phyloP scores from a whole-genome alignment of 2,113 vertebrate species.

The Seriola quinqueradiata region DNA sequence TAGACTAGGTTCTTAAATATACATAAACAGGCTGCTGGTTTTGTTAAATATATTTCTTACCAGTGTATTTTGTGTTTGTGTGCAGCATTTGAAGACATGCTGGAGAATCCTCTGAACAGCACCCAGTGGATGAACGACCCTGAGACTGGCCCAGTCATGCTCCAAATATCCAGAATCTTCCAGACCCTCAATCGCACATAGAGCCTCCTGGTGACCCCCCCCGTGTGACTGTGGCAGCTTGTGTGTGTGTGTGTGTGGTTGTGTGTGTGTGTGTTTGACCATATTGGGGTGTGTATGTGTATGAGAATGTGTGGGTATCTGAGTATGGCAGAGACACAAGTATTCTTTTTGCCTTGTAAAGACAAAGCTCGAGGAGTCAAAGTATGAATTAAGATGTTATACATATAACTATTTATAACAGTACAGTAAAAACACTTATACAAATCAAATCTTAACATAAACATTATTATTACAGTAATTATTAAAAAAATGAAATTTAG shows the following conservation, averaged over 20 bases:
- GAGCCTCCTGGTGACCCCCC: conserved; percentile 64
- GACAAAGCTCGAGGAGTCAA: conserved; percentile 63
- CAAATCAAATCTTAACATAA: conserved; percentile 77
- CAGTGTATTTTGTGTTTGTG: conserved; percentile 28
- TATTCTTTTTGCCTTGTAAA: conserved; percentile 77
- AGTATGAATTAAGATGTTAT: conserved; percentile 73
- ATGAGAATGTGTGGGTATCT: conserved; percentile 45
- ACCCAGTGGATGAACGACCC: conserved; percentile 99
- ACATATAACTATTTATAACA: conserved; percentile 85
- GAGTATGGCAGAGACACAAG: conserved; percentile 56
- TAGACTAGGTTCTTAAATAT: too few species aligned
- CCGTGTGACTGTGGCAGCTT: conserved; percentile 70
- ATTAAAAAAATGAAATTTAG: conserved; percentile 72
- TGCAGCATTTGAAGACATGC: conserved; percentile 93
- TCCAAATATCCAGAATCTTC: conserved; percentile 99
- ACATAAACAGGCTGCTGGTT: neutral
- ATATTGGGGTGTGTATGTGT: conserved; percentile 54
- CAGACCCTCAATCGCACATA: conserved; percentile 98
- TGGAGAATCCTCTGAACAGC: conserved; percentile 98
- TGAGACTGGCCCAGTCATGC: conserved; percentile 97
- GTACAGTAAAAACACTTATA: conserved; percentile 82
- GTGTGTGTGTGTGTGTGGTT: conserved; percentile 48
- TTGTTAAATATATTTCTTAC: neutral
- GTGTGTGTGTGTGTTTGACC: conserved; percentile 21
- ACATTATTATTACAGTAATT: conserved; percentile 71